phyloP scores from a whole-genome alignment of 2,797 vertebrate species.

The Falco cherrug region DNA sequence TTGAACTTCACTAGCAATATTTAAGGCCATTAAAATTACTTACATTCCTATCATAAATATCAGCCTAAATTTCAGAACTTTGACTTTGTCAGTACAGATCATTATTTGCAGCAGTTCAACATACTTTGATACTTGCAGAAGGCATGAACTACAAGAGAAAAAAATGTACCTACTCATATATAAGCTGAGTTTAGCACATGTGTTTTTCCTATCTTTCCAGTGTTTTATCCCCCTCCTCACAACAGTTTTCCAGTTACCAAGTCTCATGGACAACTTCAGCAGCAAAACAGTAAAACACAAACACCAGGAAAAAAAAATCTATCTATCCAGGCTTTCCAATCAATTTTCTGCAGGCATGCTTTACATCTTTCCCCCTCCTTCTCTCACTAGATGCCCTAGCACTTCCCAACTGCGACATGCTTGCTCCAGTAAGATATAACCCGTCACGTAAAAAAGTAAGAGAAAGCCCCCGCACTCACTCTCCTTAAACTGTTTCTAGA shows the following conservation, averaged over 20 bases:
- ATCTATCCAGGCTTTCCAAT: neutral
- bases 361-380: neutral
- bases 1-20: neutral
- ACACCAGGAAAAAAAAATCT: neutral
- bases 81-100: neutral
- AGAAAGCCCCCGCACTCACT: rapidly evolving
- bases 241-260: neutral
- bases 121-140: neutral
- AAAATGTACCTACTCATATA: neutral
- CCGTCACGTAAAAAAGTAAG: neutral
- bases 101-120: neutral
- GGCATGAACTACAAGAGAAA: neutral
- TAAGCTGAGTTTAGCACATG: neutral
- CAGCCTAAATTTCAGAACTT: neutral
- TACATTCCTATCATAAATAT: neutral
- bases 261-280: neutral
- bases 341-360: neutral
- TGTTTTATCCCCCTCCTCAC: neutral
- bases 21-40: neutral
- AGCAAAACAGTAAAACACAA: neutral
- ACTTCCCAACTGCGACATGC: neutral
- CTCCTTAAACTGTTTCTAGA: neutral
- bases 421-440: neutral
- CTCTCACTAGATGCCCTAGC: neutral
- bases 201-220: neutral